Base-by-base conservation (phyloP, 2,797 vertebrate species). In the Lophotriccus pileatus region DNA sequence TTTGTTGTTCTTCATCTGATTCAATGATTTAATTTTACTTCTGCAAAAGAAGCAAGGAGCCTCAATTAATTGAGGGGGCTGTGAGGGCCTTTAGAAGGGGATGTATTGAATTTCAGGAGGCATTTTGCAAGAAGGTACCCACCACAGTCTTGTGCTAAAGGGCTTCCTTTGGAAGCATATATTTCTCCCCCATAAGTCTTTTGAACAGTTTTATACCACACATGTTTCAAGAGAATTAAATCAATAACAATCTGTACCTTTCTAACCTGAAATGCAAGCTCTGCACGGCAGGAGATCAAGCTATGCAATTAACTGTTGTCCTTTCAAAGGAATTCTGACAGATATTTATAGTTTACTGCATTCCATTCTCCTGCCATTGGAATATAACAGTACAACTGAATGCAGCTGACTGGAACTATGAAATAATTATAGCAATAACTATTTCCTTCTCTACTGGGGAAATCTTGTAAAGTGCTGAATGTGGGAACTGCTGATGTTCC, bases 211-310 rank as follows among this genome's bases (percentile, higher is more conserved):
- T 97, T 96, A 95, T 96, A 88, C 94, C 92, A 90, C 95, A 94
- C 88, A 97, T 96, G 94, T 96, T 97, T 96, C 93, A 95, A 92
- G 93, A 97, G 96, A 96, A 96, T 95, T 96, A 97, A 96, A 97
- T 97, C 96, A 97, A 97, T 97, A 97, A 90, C 96, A 95, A 94
- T 96, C 96, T 93, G 94, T 95, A 94, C 93, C 93, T 96, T 95
- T 95, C 91, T 90, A 96, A 94, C 94, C 93, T 94, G 94, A 96
- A 97, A 96, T 95, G 94, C 95, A 96, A 95, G 94, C 91, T 96
- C 95, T 92, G 94, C 94, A 96, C 59, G 14, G 94, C 94, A 85
- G 93, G 93, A 96, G 94, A 94, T 96, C 94, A 96, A 97, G 90
- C 91, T 95, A 93, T 95, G 94, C 94, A 96, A 95, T 97, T 97